These are phyloP conservation scores for Helicoverpa armigera DNA, from an alignment of 1,140 invertebrate genomes.

Conservation along the genomic window DNA sequence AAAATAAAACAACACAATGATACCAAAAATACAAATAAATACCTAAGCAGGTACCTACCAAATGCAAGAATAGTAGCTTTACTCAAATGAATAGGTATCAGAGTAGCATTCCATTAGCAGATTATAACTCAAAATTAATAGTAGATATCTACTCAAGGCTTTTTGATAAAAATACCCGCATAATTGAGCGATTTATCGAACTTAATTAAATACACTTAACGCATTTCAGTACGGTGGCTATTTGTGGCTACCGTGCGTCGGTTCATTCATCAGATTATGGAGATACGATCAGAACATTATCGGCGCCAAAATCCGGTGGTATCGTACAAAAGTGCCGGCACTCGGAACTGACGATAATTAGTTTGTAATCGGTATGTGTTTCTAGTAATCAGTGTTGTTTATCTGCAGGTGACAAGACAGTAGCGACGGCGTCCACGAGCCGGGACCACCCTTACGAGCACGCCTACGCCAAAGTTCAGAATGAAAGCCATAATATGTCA, in stretches of 20 bases:
- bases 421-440: conserved; percentile 70
- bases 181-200: neutral
- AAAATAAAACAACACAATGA: too few species aligned
- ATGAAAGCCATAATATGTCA: conserved; percentile 67
- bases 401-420: conserved; percentile 72
- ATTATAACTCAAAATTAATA: conserved; percentile 4
- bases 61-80: too few species aligned
- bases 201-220: neutral
- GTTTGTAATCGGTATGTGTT: conserved; percentile 30
- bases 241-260: conserved; percentile 33
- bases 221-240: neutral
- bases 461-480: conserved; percentile 83
- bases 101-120: neutral
- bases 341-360: conserved; percentile 54
- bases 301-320: conserved; percentile 18
- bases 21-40: too few species aligned
- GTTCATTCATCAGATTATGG: conserved; percentile 43
- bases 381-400: conserved; percentile 51
- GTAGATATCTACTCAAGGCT: neutral
- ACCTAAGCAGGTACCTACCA: too few species aligned
- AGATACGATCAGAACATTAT: conserved; percentile 40
- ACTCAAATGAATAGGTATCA: neutral
- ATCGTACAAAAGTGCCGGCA: conserved; percentile 64
- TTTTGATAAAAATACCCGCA: conserved; percentile 24
- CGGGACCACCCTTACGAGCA: conserved; percentile 85